These are phyloP conservation scores for Holothuria leucospilota DNA, from an alignment of 53 echinoderm and acorn worm species.

Conservation along the genomic window DNA sequence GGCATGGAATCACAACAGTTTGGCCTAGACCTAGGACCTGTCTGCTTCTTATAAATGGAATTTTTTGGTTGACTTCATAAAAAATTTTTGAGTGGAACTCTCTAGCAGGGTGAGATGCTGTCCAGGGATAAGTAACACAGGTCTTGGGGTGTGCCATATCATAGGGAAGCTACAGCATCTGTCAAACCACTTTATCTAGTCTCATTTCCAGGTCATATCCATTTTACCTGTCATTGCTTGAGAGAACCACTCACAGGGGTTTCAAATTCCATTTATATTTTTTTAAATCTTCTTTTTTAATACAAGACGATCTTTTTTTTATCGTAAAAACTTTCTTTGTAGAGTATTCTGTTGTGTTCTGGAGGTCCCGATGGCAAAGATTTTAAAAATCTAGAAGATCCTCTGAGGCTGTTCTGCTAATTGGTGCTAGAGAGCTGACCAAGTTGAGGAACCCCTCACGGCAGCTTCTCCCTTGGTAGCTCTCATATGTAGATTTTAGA, in stretches of 20 bases:
- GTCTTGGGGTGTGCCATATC: slow-evolving; percentile 39
- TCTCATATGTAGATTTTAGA: slow-evolving; percentile 40
- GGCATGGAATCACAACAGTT: slow-evolving; percentile 84
- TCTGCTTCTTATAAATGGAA: slow-evolving; percentile 84
- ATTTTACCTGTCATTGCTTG: slow-evolving; percentile 5
- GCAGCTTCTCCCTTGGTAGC: slow-evolving; percentile 3
- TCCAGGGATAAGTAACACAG: slow-evolving; percentile 35
- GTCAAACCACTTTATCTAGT: neutral
- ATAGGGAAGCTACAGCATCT: slow-evolving; percentile 28
- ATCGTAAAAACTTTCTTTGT: slow-evolving; percentile 20
- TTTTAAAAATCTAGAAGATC: slow-evolving; percentile 27
- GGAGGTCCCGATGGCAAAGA: slow-evolving; percentile 10
- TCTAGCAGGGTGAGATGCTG: slow-evolving; percentile 44
- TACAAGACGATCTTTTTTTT: slow-evolving; percentile 19
- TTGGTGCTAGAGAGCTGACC: slow-evolving; percentile 34
- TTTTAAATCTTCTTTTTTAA: neutral
- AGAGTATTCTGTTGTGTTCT: slow-evolving; percentile 22
- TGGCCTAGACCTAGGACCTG: slow-evolving; percentile 89
- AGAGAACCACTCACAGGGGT: slow-evolving; percentile 45
- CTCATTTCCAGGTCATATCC: slow-evolving; percentile 21
- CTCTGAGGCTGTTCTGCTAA: slow-evolving; percentile 37
- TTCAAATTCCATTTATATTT: slow-evolving; percentile 27
- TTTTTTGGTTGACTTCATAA: neutral
- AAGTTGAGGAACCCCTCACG: neutral
- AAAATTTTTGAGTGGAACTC: slow-evolving; percentile 40